These are phyloP conservation scores for Schlechtendalia chinensis DNA, from an alignment of 1,140 invertebrate genomes.

Conservation along the genomic window DNA sequence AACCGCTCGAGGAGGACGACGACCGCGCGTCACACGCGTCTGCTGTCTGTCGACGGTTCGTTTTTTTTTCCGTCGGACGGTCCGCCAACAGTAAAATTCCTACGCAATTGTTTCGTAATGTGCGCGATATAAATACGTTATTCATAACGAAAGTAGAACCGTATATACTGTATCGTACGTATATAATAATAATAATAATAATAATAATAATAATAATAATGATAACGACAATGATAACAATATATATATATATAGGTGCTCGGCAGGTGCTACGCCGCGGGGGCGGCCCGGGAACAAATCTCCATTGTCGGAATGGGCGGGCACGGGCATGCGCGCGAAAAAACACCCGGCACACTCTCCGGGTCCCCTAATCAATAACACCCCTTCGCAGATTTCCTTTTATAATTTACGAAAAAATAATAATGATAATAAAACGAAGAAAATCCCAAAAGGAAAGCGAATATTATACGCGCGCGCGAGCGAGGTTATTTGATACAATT, in stretches of 20 bases:
- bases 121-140: no score
- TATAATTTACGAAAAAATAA: conserved; percentile 42
- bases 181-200: no score
- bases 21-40: no score
- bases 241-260: neutral
- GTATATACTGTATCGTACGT: no score
- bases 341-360: conserved; percentile 39
- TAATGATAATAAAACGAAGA: neutral
- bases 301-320: conserved; percentile 47
- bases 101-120: no score
- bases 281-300: conserved; percentile 49
- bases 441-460: neutral
- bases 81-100: no score
- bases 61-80: no score
- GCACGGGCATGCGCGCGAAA: conserved; percentile 42
- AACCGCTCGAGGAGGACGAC: no score
- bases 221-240: no score
- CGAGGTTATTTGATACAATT: neutral
- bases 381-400: conserved; percentile 48
- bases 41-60: no score
- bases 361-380: conserved; percentile 47
- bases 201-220: no score
- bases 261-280: conserved; percentile 42
- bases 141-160: no score
- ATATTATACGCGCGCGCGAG: neutral